Conservation (phyloP, 2,113 vertebrate genomes). For the Psammodynastes pulverulentus region DNA sequence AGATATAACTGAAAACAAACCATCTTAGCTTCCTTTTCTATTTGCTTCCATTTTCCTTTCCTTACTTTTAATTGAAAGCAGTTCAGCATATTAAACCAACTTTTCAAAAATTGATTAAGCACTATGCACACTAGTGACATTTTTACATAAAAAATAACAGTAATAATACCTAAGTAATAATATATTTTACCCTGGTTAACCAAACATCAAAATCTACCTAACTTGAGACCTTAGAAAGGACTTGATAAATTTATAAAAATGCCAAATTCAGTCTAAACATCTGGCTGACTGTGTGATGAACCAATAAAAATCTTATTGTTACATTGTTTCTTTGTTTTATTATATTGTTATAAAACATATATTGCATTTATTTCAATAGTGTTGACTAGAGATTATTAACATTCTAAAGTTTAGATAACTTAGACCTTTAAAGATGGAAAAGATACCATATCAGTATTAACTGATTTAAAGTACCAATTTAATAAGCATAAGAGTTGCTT, state of each 20-base stretch:
- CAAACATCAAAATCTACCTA: background rate
- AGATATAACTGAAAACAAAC: background rate
- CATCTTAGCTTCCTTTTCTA: background rate
- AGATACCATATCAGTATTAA: background rate
- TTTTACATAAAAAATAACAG: background rate
- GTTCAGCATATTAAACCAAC: background rate
- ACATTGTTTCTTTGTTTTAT: background rate
- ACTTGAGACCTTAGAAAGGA: background rate
- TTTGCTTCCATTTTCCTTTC: background rate
- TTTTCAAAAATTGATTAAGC: background rate
- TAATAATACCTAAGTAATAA: background rate
- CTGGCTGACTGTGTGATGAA: background rate
- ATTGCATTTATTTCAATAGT: background rate
- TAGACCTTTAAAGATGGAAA: background rate
- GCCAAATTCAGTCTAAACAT: background rate
- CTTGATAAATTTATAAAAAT: background rate
- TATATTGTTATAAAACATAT: background rate
- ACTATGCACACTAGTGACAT: background rate
- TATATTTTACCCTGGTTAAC: background rate
- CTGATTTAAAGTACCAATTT: background rate
- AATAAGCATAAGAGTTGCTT: background rate
- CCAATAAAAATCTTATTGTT: background rate
- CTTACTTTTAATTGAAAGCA: background rate
- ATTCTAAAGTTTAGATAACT: background rate
- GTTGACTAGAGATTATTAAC: background rate